Evolutionary conservation across 2,888 invertebrate species (phyloP), one percentile per base, ranked within the genome.

Genomic region (Malthinus flaveolus): DNA sequence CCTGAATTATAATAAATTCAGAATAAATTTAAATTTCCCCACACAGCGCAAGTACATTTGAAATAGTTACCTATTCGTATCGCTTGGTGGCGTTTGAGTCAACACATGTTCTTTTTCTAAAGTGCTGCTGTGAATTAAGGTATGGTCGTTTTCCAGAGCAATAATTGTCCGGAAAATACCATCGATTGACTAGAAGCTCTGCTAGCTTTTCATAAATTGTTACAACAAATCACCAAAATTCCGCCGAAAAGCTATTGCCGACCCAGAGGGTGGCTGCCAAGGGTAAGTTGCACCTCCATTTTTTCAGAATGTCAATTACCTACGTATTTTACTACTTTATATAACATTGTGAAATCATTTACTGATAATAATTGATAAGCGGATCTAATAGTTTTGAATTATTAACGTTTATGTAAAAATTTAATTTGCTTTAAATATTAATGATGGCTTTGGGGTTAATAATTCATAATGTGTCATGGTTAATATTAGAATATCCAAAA

Each of bases 231-330:
- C 83, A 84, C 83, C 89, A 89, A 86, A 87, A 89, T 89, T 89
- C 88, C 89, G 88, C 85, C 88, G 83, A 85, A 84, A 88, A 86
- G 82, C 83, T 83, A 82, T 84, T 85, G 85, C 86, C 88, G 85
- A 85, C 88, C 88, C 88, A 86, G 84, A 85, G 89, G 88, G 88
- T 89, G 89, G 88, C 88, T 84, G 82, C 84, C 81, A 81, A 83
- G 84, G 86, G 87, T 87, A 78, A 56, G 49, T 23, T 5, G 23
- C 46, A 53, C 64, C 61, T 62, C 66, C 66, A 68, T 66, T 55
- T 68, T 68, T 34, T 34, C 49, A 49, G 48, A 32, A 35, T 42
- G 33, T 45, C 49, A 34, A 48, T 11, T 11, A n/a, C n/a, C n/a
- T n/a, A n/a, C n/a, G n/a, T n/a, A n/a, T n/a, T n/a, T 42, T n/a